Percentiles rank a stretch among this genome's conserved stretches.
Evolutionary conservation across 1,140 invertebrate genomes (phyloP).

Genomic region (Drosophila carrolli): DNA sequence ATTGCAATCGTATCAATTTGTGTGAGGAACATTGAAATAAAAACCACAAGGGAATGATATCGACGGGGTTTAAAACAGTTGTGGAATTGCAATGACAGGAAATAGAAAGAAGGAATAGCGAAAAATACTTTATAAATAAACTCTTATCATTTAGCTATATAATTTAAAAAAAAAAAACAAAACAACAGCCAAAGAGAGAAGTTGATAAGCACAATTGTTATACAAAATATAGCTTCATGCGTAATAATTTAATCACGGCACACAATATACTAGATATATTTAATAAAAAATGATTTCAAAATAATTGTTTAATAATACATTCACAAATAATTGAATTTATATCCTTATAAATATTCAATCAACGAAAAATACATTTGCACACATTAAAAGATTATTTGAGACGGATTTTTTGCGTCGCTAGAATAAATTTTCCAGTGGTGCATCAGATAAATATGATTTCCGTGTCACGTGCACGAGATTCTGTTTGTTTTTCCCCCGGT

Average conservation of each 20-base stretch:
- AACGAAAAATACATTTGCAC: slow-evolving; percentile 16
- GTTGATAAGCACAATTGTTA: neutral
- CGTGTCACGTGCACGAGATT: slow-evolving; percentile 40
- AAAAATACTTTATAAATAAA: too few species aligned
- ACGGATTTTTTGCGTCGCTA: slow-evolving; percentile 16
- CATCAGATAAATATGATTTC: slow-evolving; percentile 47
- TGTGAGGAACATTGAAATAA: slow-evolving; percentile 17
- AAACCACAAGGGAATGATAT: slow-evolving; percentile 6
- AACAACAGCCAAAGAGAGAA: too few species aligned
- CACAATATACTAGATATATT: neutral
- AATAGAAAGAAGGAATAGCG: neutral
- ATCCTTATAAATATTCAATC: slow-evolving; percentile 27
- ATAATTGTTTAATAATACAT: slow-evolving; percentile 1
- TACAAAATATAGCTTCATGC: neutral
- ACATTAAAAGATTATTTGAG: slow-evolving; percentile 36
- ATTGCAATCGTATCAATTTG: slow-evolving; percentile 41
- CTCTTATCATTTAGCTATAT: neutral
- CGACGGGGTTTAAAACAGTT: neutral
- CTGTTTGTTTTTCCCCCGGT: slow-evolving; percentile 30
- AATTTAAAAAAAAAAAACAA: neutral
- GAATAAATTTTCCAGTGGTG: slow-evolving; percentile 30
- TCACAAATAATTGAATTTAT: slow-evolving; percentile 3
- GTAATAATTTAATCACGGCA: neutral
- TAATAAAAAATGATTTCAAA: neutral
- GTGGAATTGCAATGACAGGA: neutral